Base-by-base conservation (phyloP, 2,113 vertebrate genomes). In the Phylloscopus trochiloides region DNA sequence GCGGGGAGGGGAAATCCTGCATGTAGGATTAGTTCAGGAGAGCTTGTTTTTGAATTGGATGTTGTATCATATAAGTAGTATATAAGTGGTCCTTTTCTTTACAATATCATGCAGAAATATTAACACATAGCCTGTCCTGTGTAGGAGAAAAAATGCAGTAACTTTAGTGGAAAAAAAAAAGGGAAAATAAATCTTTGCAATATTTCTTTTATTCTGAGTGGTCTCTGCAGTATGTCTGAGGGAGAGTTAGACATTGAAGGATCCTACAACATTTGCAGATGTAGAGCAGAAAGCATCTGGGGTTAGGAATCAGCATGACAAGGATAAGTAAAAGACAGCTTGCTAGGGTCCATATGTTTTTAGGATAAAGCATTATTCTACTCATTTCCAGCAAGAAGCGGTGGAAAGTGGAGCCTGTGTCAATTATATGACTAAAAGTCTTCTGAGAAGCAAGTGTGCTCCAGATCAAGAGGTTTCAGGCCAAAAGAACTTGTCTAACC, bases 1-100 rank as follows among this genome's bases (percentile, higher is more conserved):
- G 38, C 10, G 2, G 17, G 8, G 32, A 12, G 17, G 9, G 32
- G 12, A 31, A 52, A 51, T 76, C 17, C 36, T 58, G 32, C 8
- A 3, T 4, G 8, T 25, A 55, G 40, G 7, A 55, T 20, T 45
- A 31, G 17, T 40, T 93, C 26, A 21, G 48, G 40, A 75, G 17
- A 62, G 13, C 5, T 71, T 38, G 26, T 2, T 72, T 76, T 58
- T 13, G 0, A 52, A 19, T 59, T 42, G 42, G 17, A 38, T 71
- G 29, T 42, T 71, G 17, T 3, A 0, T 28, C n/a, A 19, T 25
- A 0, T 13, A 59, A 66, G 7, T 17, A 34, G 12, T 8, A 36
- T 32, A 26, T 26, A 51, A 82, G 15, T 14, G 2, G 8, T 58
- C 73, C 31, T 88, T 76, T 61, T 57, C 34, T 72, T 81, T 48